Percentiles rank a stretch among this genome's conserved stretches.
Conservation (phyloP, 2,113 vertebrate genomes). For the Tetrax tetrax region DNA sequence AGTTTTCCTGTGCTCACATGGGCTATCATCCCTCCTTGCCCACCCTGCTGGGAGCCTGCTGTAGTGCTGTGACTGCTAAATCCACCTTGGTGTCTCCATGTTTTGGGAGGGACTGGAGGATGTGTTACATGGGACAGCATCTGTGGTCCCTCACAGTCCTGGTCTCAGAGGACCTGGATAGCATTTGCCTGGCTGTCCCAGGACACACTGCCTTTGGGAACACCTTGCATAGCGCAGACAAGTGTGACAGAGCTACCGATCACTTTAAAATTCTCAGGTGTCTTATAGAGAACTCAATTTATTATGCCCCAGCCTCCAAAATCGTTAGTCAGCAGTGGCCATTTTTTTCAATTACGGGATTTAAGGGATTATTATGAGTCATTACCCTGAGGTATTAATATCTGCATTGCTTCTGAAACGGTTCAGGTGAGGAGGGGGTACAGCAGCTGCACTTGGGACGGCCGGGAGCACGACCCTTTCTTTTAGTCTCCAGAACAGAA, state of each 20-base stretch:
- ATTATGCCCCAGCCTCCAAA: neutral
- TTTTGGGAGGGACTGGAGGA: neutral
- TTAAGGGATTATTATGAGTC: constrained; percentile 38
- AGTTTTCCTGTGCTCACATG: neutral
- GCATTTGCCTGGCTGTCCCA: neutral
- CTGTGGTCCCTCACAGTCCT: neutral
- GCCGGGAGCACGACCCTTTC: neutral
- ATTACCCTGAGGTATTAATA: neutral
- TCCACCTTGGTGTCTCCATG: neutral
- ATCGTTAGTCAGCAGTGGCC: constrained; percentile 17
- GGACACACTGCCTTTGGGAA: neutral
- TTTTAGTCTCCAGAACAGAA: neutral
- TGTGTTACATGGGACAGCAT: neutral
- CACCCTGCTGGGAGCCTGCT: neutral
- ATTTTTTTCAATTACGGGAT: neutral
- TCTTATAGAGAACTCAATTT: neutral
- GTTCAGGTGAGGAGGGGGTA: neutral
- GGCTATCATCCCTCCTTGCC: fast-evolving
- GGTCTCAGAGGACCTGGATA: neutral
- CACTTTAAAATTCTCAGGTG: neutral
- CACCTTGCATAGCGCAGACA: neutral
- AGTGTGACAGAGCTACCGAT: neutral
- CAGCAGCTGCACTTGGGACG: neutral
- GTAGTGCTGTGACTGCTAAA: neutral
- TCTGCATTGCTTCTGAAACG: neutral